A percentile compares a stretch with the other conserved stretches of the same genome.
phyloP scores from a whole-genome alignment of 2,797 vertebrate genomes.

The Eulemur albifrons region DNA sequence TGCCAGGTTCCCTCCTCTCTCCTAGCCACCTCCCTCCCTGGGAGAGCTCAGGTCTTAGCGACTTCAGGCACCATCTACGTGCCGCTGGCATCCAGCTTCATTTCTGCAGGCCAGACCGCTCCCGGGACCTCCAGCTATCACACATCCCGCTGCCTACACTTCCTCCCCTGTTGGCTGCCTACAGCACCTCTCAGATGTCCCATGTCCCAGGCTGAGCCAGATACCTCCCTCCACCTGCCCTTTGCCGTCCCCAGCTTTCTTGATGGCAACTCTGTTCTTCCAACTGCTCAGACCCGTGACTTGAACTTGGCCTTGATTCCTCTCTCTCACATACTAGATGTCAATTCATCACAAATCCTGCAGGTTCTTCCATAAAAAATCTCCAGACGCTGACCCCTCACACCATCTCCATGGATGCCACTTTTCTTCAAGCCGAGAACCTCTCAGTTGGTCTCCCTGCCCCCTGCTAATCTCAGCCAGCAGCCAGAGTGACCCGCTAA shows the following conservation, averaged over 20 bases:
- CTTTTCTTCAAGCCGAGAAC: background rate
- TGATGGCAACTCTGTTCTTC: background rate
- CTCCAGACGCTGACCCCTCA: background rate
- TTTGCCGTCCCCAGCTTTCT: background rate
- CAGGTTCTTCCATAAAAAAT: background rate
- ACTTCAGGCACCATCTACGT: background rate
- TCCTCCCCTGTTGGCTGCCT: background rate
- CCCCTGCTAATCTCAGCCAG: background rate
- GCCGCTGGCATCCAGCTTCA: fast-evolving
- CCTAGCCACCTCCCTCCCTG: background rate
- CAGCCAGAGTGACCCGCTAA: background rate
- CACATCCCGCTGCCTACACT: background rate
- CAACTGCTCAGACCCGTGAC: background rate
- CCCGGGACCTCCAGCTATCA: background rate
- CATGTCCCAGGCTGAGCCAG: fast-evolving
- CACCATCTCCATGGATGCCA: background rate
- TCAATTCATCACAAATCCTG: background rate
- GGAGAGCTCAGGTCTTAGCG: background rate
- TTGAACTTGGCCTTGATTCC: background rate
- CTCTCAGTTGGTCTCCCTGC: background rate
- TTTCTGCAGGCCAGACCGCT: background rate
- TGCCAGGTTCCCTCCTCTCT: background rate
- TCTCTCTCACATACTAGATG: background rate
- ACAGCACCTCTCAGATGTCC: background rate
- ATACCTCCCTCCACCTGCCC: background rate